Conservation (phyloP, 1,140 invertebrate species). For the Bombus soroeensis region DNA sequence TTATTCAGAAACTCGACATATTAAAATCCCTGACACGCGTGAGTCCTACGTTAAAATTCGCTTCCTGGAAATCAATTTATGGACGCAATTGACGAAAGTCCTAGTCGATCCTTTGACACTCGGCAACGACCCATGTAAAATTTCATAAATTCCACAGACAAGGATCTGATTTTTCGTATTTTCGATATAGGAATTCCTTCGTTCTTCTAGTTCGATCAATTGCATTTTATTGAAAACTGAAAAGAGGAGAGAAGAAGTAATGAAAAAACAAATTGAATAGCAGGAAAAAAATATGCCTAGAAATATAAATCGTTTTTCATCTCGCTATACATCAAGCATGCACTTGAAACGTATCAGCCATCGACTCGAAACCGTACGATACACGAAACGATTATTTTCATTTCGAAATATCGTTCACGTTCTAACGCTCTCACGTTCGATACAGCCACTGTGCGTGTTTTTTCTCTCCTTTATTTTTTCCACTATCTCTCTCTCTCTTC, state of each 20-base stretch:
- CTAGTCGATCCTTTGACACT: neutral
- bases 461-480: neutral
- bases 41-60: neutral
- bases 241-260: neutral
- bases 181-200: neutral
- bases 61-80: neutral
- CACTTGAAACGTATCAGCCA: constrained; percentile 3
- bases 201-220: neutral
- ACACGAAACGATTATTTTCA: constrained; percentile 7
- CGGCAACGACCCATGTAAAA: neutral
- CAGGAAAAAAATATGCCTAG: neutral
- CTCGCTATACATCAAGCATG: neutral
- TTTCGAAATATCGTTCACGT: constrained; percentile 6
- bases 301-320: constrained; percentile 1
- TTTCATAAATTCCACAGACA: neutral
- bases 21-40: neutral
- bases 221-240: neutral
- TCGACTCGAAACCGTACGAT: neutral
- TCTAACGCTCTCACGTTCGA: neutral
- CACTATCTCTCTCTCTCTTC: neutral
- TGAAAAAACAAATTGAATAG: neutral
- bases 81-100: neutral
- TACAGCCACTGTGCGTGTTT: neutral
- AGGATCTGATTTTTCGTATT: neutral
- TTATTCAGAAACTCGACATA: neutral